Percentiles rank a stretch among this genome's conserved stretches.
phyloP scores from a whole-genome alignment of 2,113 vertebrate species.

The Petaurus breviceps region DNA sequence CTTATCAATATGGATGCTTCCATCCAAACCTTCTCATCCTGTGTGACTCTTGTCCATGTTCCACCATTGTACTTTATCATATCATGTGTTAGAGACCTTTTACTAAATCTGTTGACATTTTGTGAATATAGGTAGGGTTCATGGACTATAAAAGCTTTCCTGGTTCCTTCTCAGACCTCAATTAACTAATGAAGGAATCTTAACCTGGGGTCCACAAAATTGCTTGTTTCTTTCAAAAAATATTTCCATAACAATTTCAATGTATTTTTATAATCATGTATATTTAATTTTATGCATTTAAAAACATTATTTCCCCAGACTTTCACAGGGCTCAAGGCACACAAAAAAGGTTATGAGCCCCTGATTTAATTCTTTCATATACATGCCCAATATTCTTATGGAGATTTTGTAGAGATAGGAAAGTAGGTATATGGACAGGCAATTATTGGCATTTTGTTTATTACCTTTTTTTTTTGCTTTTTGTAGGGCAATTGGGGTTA shows the following conservation, averaged over 20 bases:
- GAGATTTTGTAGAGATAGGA: not conserved
- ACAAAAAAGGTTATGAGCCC: not conserved
- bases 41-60: not conserved
- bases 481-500: no score
- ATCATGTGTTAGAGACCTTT: not conserved
- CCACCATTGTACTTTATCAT: not conserved
- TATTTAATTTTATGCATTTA: not conserved
- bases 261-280: not conserved
- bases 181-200: not conserved
- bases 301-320: not conserved
- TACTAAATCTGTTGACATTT: not conserved
- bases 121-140: not conserved
- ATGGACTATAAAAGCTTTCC: not conserved
- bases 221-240: not conserved
- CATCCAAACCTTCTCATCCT: not conserved
- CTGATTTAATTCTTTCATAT: not conserved
- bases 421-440: not conserved
- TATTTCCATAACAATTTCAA: not conserved
- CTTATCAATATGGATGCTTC: not conserved
- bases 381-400: not conserved
- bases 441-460: not conserved
- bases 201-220: not conserved
- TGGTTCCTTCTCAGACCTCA: not conserved
- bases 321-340: not conserved
- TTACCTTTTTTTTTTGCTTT: not conserved